Conservation (phyloP, 2,888 invertebrate genomes). For the Cenopis cana region DNA sequence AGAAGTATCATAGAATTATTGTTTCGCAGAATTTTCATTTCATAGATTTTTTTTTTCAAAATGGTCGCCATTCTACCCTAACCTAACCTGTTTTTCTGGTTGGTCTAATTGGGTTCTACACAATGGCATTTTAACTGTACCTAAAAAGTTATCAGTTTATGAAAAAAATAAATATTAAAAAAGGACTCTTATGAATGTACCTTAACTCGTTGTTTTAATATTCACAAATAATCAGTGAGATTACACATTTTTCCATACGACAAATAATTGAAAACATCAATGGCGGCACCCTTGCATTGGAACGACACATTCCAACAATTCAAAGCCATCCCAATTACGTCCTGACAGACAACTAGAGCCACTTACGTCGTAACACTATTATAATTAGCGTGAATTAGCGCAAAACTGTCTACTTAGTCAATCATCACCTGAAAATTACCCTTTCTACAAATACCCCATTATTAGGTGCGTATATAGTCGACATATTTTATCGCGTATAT, state of each 20-base stretch:
- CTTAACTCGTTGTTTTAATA: too few relatives aligned
- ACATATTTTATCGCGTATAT: slow-evolving; percentile 37
- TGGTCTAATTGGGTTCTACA: too few relatives aligned
- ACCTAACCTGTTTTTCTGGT: too few relatives aligned
- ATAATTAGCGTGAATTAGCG: slow-evolving; percentile 2
- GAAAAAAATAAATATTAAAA: too few relatives aligned
- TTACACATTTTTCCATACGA: not conserved
- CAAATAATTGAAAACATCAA: not conserved
- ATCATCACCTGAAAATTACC: not conserved
- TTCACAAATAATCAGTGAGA: too few relatives aligned
- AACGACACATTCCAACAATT: not conserved
- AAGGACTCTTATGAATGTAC: too few relatives aligned
- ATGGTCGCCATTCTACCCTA: too few relatives aligned
- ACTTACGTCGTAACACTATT: not conserved
- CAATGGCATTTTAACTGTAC: too few relatives aligned
- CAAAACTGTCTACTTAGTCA: slow-evolving; percentile 6
- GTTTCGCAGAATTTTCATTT: too few relatives aligned
- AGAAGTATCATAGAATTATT: too few relatives aligned
- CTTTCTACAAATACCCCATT: slow-evolving; percentile 8
- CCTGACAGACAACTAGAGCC: not conserved
- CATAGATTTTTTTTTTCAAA: too few relatives aligned
- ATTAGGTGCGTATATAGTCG: slow-evolving; percentile 9
- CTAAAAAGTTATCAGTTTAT: too few relatives aligned
- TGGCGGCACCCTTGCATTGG: not conserved
- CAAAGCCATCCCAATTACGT: not conserved